A percentile compares a stretch with the other conserved stretches of the same genome.
Evolutionary conservation across 2,113 vertebrate genomes (phyloP).

Genomic region (Nycticorax nycticorax): DNA sequence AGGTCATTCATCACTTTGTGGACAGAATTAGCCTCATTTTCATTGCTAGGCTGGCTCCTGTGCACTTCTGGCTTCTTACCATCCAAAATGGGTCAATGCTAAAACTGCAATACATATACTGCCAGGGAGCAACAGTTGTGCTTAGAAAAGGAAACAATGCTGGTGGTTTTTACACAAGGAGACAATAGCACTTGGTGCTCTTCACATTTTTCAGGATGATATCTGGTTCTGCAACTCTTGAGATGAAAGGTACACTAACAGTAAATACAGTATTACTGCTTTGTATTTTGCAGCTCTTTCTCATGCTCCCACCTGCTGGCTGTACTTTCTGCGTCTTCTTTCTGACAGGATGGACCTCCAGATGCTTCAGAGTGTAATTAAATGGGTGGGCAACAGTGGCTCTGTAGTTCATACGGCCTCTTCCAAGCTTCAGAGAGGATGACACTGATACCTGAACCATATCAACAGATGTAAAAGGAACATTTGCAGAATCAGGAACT

Average conservation of each 20-base stretch:
- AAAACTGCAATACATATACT: background rate
- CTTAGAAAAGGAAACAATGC: background rate
- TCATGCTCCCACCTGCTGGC: conserved; percentile 69
- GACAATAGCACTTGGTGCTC: background rate
- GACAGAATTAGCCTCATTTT: background rate
- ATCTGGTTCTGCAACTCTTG: background rate
- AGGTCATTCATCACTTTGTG: background rate
- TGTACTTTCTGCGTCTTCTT: conserved; percentile 57
- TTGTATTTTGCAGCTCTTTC: background rate
- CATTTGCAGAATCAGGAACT: background rate
- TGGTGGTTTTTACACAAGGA: background rate
- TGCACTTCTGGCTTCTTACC: background rate
- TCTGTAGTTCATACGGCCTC: conserved; percentile 50
- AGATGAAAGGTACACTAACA: background rate
- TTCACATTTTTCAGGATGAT: background rate
- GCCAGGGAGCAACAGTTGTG: background rate
- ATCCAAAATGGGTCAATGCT: background rate
- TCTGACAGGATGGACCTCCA: conserved; percentile 71
- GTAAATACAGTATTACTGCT: background rate
- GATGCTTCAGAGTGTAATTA: conserved; percentile 62
- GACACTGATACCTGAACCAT: conserved; percentile 61
- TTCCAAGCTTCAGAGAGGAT: conserved; percentile 71
- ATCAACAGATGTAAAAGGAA: background rate
- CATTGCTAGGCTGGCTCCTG: background rate
- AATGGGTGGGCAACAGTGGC: conserved; percentile 76